phyloP scores from a whole-genome alignment of 2,888 invertebrate species.

The Netelia melanura region DNA sequence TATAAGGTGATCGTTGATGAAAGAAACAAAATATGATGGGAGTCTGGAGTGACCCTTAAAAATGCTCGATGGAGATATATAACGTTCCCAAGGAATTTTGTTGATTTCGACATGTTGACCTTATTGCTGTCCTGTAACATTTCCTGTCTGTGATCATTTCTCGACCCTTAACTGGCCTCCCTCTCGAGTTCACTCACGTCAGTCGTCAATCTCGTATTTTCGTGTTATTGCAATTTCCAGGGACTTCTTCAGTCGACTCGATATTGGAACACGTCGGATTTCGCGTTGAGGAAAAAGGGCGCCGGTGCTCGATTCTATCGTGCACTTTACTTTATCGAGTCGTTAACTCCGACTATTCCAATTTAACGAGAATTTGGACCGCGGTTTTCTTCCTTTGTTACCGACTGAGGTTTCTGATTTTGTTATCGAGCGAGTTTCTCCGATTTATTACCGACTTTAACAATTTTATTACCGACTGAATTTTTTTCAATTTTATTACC shows the following conservation, averaged over 20 bases:
- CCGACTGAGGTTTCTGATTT: too few relatives aligned
- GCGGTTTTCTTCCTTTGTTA: background rate
- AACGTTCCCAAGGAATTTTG: too few relatives aligned
- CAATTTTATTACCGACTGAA: too few relatives aligned
- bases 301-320: conserved; percentile 14
- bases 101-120: background rate
- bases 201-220: conserved; percentile 17
- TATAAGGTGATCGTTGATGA: too few relatives aligned
- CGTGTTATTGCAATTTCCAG: conserved; percentile 31
- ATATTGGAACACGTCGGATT: conserved; percentile 28
- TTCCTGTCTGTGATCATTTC: conserved; percentile 11
- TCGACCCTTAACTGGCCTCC: conserved; percentile 10
- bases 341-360: background rate
- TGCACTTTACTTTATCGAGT: conserved; percentile 9
- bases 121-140: conserved; percentile 2
- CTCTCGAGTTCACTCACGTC: background rate
- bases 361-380: conserved; percentile 9
- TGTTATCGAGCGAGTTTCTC: too few relatives aligned
- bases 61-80: too few relatives aligned
- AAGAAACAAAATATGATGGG: too few relatives aligned
- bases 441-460: too few relatives aligned
- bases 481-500: too few relatives aligned
- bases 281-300: background rate
- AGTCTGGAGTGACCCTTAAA: too few relatives aligned
- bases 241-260: conserved; percentile 44